phyloP scores from a whole-genome alignment of 1,140 invertebrate genomes.

The Pachypsylla venusta region DNA sequence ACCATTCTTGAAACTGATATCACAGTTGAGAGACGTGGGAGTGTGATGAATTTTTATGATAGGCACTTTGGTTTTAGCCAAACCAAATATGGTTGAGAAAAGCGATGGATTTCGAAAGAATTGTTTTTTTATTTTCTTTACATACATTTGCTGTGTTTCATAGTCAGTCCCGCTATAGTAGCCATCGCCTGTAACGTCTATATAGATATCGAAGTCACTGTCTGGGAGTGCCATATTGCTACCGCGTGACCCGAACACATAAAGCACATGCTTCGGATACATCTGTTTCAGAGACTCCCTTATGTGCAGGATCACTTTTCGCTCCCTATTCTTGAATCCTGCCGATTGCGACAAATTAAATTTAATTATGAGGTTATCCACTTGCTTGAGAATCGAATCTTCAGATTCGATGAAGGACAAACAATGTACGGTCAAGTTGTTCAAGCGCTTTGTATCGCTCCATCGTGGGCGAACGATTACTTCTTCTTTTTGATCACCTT shows the following conservation, averaged over 20 bases:
- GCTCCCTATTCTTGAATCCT: neutral
- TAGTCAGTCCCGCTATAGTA: neutral
- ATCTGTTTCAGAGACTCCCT: neutral
- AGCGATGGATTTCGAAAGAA: neutral
- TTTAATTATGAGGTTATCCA: neutral
- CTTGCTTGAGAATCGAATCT: neutral
- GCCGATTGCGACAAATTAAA: neutral
- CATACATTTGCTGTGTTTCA: neutral
- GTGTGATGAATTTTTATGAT: slow-evolving; percentile 38
- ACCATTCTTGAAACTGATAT: slow-evolving; percentile 40
- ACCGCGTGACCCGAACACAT: slow-evolving; percentile 34
- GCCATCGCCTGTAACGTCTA: slow-evolving; percentile 29
- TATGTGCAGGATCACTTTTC: neutral
- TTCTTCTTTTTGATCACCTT: neutral
- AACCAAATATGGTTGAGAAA: neutral
- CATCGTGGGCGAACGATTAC: no score
- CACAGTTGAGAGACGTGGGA: slow-evolving; percentile 34
- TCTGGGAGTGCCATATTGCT: slow-evolving; percentile 29
- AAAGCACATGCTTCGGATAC: slow-evolving; percentile 1
- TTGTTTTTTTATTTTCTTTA: slow-evolving; percentile 3
- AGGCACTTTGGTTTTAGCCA: slow-evolving; percentile 29
- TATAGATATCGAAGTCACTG: slow-evolving; percentile 37
- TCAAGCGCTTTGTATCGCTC: no score
- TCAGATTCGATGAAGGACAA: neutral
- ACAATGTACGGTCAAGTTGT: no score